Evolutionary conservation across 2,113 vertebrate genomes (phyloP).

Genomic region (Channa maculata): DNA sequence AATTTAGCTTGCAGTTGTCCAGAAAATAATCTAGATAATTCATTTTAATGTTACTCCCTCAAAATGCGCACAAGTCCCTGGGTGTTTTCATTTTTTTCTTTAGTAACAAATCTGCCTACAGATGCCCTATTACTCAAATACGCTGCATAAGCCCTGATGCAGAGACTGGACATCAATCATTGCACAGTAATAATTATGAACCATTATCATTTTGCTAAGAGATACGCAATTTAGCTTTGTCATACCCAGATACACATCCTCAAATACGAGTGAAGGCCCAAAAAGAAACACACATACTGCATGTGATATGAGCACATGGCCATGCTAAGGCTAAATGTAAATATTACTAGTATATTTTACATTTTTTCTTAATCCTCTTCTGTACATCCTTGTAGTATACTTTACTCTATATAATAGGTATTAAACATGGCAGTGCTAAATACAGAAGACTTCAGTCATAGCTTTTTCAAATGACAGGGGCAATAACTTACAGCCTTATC

Average conservation of each 20-base stretch:
- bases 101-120: slow-evolving; percentile 34
- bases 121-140: slow-evolving; percentile 9
- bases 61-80: not conserved
- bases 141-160: slow-evolving; percentile 28
- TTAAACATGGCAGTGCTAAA: slow-evolving; percentile 16
- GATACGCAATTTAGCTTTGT: slow-evolving; percentile 55
- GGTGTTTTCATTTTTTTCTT: not conserved
- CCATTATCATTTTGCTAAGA: slow-evolving; percentile 57
- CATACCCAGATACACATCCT: slow-evolving; percentile 43
- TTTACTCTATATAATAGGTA: slow-evolving; percentile 13
- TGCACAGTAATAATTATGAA: slow-evolving; percentile 55
- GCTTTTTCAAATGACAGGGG: slow-evolving; percentile 48
- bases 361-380: not conserved
- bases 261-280: slow-evolving; percentile 19
- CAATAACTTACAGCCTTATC: slow-evolving; percentile 65
- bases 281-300: not conserved
- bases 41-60: slow-evolving; percentile 14
- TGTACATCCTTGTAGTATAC: not conserved
- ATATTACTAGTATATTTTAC: slow-evolving; percentile 21
- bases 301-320: not conserved
- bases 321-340: not conserved
- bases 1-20: slow-evolving; percentile 16
- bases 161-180: slow-evolving; percentile 55
- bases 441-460: slow-evolving; percentile 33
- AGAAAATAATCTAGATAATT: slow-evolving; percentile 6